Evolutionary conservation across 2,888 invertebrate genomes (phyloP).

Genomic region (Eilema griseolum): DNA sequence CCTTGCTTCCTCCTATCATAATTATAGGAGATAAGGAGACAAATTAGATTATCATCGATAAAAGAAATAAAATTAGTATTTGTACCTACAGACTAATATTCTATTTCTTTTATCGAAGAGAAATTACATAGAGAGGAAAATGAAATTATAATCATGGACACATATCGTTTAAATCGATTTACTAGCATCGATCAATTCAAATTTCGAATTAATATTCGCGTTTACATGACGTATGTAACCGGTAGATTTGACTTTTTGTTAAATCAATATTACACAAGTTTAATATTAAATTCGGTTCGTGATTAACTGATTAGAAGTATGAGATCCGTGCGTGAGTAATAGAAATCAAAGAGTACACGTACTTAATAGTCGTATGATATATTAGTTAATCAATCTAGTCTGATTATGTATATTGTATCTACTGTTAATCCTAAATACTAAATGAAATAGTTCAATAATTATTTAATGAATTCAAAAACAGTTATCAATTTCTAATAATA

Average conservation of each 20-base stretch:
- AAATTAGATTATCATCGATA: slow-evolving; percentile 36
- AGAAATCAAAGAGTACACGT: neutral
- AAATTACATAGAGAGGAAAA: neutral
- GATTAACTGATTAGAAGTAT: neutral
- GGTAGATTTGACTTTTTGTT: neutral
- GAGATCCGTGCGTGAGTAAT: slow-evolving; percentile 1
- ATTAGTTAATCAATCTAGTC: neutral
- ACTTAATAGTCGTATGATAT: too few relatives aligned
- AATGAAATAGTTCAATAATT: neutral
- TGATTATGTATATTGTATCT: neutral
- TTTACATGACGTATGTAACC: neutral
- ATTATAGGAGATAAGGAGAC: slow-evolving; percentile 47
- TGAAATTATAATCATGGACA: neutral
- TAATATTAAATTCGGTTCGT: neutral
- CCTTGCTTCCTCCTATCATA: slow-evolving; percentile 51
- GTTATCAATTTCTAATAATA: neutral
- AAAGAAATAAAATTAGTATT: neutral
- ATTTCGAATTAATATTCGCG: neutral
- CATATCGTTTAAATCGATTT: neutral
- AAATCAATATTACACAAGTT: neutral
- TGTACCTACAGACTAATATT: too few relatives aligned
- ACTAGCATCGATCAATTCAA: neutral
- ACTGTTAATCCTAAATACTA: neutral
- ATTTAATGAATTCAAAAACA: neutral
- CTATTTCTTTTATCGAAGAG: too few relatives aligned